Base-by-base conservation (phyloP, 2,888 invertebrate genomes). In the Kuschelorhynchus macadamiae region DNA sequence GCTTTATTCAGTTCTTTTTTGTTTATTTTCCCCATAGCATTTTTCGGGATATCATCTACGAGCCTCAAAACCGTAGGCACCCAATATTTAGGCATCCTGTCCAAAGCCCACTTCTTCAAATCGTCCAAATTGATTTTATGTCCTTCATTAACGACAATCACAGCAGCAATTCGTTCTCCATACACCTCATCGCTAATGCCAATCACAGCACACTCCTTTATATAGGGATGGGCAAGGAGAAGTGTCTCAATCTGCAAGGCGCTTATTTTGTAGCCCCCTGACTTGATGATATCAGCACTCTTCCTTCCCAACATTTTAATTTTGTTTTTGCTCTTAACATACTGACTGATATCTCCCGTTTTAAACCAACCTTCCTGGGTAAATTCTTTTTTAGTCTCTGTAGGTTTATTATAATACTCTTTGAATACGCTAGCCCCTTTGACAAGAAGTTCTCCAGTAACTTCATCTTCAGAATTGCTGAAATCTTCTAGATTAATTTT, bases 11-110 rank as follows among this genome's bases (percentile, higher is more conserved):
- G 72, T 62, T 86, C 85, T 65, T 87, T 88, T 80, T 93, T 93
- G 80, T 93, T 93, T 1, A 96, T 87, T 85, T 96, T 97, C 0
- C 96, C 96, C 91, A 96, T 92, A 0, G 88, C 88, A 83, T 96
- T 97, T 74, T 92, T 89, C 0, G 94, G 95, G 81, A 95, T 88
- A 25, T 87, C 84, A 0, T 88, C 85, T 0, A 91, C 86, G 0
- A 90, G 79, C 71, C 89, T 83, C 73, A 92, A 39, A 2, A 88
- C 87, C 32, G 88, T 88, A 0, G 95, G 94, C 18, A 92, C 84
- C 50, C 91, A 89, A 80, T 94, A 94, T 0, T 88, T 87, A 0
- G 94, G 90, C 69, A 94, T 80, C 60, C 86, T 86, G 72, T 88
- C 85, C 7, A 11, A 12, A 1, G 67, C 71, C 73, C 73, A 73